These are phyloP conservation scores for Orius laevigatus DNA, from an alignment of 1,140 invertebrate species.

Conservation along the genomic window DNA sequence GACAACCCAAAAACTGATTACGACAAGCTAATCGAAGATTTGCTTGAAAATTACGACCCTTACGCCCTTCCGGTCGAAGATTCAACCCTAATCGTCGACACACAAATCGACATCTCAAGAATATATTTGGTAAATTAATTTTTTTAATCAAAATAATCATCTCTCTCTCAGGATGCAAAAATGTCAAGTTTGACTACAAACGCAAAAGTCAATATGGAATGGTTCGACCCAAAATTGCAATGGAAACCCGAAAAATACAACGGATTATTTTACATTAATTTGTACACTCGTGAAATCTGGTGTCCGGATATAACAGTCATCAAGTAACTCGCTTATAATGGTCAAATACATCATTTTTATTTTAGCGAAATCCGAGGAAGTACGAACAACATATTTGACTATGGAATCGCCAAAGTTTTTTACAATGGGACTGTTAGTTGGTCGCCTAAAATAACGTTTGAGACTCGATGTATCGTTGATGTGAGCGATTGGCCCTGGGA, in stretches of 20 bases:
- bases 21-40: no score
- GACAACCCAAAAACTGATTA: no score
- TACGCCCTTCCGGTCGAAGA: background rate
- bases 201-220: background rate
- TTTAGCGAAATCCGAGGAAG: background rate
- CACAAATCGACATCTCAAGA: background rate
- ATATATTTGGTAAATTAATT: background rate
- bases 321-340: background rate
- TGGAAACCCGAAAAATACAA: constrained; percentile 3
- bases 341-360: background rate
- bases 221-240: background rate
- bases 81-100: background rate
- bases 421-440: background rate
- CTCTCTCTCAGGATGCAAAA: constrained; percentile 2
- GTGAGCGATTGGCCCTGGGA: constrained; percentile 3
- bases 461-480: background rate
- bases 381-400: background rate
- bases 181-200: constrained; percentile 1
- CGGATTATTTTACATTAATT: background rate
- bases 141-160: background rate
- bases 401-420: background rate
- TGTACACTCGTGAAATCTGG: constrained; percentile 2
- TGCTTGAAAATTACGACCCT: no score
- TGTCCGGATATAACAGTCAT: background rate
- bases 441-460: background rate